phyloP scores from a whole-genome alignment of 2,888 invertebrate species.

The Antheraea assamensis region DNA sequence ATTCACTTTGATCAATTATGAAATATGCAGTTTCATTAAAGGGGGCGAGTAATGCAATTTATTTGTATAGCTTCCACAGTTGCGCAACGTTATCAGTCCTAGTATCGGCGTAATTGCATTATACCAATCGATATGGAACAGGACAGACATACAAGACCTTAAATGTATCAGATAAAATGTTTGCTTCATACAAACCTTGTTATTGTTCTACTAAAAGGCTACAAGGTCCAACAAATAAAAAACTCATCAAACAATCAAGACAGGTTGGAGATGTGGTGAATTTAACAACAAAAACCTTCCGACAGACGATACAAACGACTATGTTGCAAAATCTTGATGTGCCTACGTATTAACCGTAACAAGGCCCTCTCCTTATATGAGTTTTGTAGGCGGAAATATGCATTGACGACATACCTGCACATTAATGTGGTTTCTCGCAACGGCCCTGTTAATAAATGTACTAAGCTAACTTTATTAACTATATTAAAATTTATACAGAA shows the following conservation, averaged over 20 bases:
- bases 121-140: neutral
- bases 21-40: slow-evolving; percentile 53
- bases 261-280: slow-evolving; percentile 51
- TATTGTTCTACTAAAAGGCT: slow-evolving; percentile 30
- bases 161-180: slow-evolving; percentile 22
- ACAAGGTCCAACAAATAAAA: slow-evolving; percentile 61
- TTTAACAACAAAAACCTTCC: slow-evolving; percentile 53
- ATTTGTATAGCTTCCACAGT: slow-evolving; percentile 40
- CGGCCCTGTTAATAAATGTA: neutral
- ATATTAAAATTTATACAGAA: neutral
- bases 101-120: slow-evolving; percentile 30
- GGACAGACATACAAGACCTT: neutral
- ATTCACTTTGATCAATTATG: slow-evolving; percentile 52
- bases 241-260: slow-evolving; percentile 57
- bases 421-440: slow-evolving; percentile 7
- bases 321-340: slow-evolving; percentile 57
- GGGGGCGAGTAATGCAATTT: slow-evolving; percentile 40
- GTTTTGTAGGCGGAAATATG: slow-evolving; percentile 70
- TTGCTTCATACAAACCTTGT: slow-evolving; percentile 17
- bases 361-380: slow-evolving; percentile 69
- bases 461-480: neutral
- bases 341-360: slow-evolving; percentile 59
- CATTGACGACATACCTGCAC: slow-evolving; percentile 32
- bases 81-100: slow-evolving; percentile 41
- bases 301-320: slow-evolving; percentile 47